Conservation (phyloP, 2,113 vertebrate genomes). For the Gobio gobio region DNA sequence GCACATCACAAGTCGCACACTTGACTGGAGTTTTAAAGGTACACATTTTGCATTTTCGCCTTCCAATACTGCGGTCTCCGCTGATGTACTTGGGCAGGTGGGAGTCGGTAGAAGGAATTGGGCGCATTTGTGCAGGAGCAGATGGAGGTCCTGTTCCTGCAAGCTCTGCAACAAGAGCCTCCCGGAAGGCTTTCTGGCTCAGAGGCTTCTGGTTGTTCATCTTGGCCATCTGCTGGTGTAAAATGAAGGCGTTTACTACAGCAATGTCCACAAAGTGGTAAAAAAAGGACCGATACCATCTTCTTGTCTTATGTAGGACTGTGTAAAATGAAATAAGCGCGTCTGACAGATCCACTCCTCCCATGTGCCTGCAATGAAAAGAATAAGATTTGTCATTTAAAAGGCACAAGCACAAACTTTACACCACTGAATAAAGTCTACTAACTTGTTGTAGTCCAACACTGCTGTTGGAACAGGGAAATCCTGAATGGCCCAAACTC, state of each 20-base stretch:
- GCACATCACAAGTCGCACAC: neutral
- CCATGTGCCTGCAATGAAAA: constrained; percentile 14
- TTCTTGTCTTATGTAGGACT: constrained; percentile 8
- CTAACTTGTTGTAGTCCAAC: constrained; percentile 19
- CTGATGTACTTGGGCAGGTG: constrained; percentile 9
- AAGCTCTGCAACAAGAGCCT: constrained; percentile 1
- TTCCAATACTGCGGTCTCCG: neutral
- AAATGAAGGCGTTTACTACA: constrained; percentile 18
- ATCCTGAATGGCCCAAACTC: neutral
- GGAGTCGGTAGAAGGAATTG: neutral
- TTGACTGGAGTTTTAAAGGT: neutral
- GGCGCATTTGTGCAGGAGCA: neutral
- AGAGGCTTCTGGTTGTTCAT: neutral
- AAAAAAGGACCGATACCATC: constrained; percentile 36
- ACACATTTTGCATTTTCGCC: neutral
- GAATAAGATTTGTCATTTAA: neutral
- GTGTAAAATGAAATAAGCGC: neutral
- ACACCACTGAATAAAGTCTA: neutral
- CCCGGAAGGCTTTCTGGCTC: constrained; percentile 7
- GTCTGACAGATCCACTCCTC: constrained; percentile 7
- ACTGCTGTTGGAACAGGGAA: neutral
- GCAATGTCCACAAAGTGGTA: constrained; percentile 45
- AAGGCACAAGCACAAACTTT: neutral
- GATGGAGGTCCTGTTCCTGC: neutral
- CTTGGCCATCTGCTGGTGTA: constrained; percentile 24